Evolutionary conservation across 2,888 invertebrate species (phyloP), one percentile per base, ranked within the genome.

Genomic region (Lymantria dispar): DNA sequence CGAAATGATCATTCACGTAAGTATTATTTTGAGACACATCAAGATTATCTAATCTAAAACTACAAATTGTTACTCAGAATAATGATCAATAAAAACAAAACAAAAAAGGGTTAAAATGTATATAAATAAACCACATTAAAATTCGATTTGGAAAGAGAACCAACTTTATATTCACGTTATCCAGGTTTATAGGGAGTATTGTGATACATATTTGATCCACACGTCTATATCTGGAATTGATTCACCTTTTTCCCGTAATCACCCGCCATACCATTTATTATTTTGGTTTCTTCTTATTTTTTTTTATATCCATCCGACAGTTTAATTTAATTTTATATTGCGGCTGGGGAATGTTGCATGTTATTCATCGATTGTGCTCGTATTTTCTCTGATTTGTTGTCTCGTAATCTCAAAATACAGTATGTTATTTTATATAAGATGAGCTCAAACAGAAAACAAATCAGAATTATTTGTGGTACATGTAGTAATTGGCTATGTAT

Each of bases 1-100:
- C 93, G 92, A 94, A 93, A 92, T 89, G 89, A 92, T 92, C 92
- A 91, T 94, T 94, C 94, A 94, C 94, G 94, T 94, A 94, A 95
- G 94, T 95, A 94, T 94, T 92, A 88, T 91, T 90, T 90, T 90
- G 89, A 87, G 85, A 89, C 90, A 87, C 90, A 88, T 87, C 86
- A 80, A 87, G 78, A 79, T 84, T 64, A 64, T 65, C 65, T 70
- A 62, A 54, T 67, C 56, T 58, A 62, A 55, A 62, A 58, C 48
- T 55, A 54, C 49, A 64, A 60, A 62, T 51, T 54, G 57, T 47
- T 22, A 62, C 63, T 66, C 58, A 62, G 58, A 61, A 69, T 60
- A 62, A 61, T 58, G 61, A 62, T 55, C 63, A 58, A 50, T 62
- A 55, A 44, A 30, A 56, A 54, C 53, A 50, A 53, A 56, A 62